phyloP scores from a whole-genome alignment of 2,113 vertebrate genomes.

The Tragulus kanchil region DNA sequence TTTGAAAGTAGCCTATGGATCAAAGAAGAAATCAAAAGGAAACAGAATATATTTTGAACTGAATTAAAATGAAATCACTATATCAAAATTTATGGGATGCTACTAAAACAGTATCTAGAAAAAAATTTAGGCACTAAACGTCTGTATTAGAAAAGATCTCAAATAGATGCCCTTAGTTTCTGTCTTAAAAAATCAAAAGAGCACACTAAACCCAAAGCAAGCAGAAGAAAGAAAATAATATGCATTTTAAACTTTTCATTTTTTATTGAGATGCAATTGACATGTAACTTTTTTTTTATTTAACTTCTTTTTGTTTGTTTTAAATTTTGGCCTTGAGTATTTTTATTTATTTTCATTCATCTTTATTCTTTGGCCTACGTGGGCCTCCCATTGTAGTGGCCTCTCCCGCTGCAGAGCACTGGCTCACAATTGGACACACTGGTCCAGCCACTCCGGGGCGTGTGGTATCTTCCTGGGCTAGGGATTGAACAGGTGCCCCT shows the following conservation, averaged over 20 bases:
- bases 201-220: background rate
- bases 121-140: background rate
- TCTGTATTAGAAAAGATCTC: background rate
- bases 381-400: too few species aligned
- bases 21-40: slow-evolving; percentile 8
- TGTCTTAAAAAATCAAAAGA: background rate
- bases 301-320: too few species aligned
- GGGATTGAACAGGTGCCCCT: too few species aligned
- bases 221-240: background rate
- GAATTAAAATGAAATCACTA: background rate
- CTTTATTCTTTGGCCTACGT: too few species aligned
- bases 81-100: background rate
- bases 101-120: background rate
- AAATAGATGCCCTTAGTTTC: background rate
- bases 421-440: too few species aligned
- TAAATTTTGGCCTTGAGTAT: too few species aligned
- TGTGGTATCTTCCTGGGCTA: too few species aligned
- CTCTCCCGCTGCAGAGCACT: too few species aligned
- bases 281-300: background rate
- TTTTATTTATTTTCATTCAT: too few species aligned
- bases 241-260: background rate
- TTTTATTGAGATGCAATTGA: background rate
- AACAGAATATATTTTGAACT: background rate
- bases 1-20: background rate
- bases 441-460: too few species aligned